phyloP scores from a whole-genome alignment of 35 echinoderm and acorn worm species.

The Chiridota heheva region DNA sequence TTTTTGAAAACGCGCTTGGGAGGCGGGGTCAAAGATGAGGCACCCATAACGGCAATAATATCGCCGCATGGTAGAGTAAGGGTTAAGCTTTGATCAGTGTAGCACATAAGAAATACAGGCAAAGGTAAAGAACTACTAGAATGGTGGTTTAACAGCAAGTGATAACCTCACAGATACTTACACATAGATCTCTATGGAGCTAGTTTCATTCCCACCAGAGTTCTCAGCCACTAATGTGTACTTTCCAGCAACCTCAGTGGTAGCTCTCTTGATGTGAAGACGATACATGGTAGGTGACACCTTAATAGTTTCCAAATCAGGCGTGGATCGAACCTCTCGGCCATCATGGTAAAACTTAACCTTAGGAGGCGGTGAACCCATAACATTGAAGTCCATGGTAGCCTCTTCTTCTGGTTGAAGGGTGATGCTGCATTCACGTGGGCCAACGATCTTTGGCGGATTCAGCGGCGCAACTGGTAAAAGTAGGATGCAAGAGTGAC shows the following conservation, averaged over 20 bases:
- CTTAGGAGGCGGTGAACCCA: conserved; percentile 43
- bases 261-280: conserved; percentile 45
- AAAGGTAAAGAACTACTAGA: too few species aligned
- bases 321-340: conserved; percentile 34
- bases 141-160: too few species aligned
- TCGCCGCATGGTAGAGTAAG: too few species aligned
- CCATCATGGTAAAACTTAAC: conserved; percentile 64
- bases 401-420: conserved; percentile 27
- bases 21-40: too few species aligned
- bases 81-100: too few species aligned
- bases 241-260: conserved; percentile 58
- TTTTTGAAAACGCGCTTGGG: too few species aligned
- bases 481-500: too few species aligned
- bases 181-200: conserved; percentile 65
- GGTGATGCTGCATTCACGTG: neutral
- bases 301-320: conserved; percentile 42
- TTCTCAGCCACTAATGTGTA: conserved; percentile 82
- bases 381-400: conserved; percentile 54
- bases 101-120: too few species aligned
- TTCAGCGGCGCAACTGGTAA: conserved; percentile 6
- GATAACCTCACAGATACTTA: conserved; percentile 43
- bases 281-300: conserved; percentile 42
- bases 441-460: conserved; percentile 37
- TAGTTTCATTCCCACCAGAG: conserved; percentile 39
- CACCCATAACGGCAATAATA: too few species aligned